A percentile compares a stretch with the other conserved stretches of the same genome.
Evolutionary conservation across 2,113 vertebrate species (phyloP).

Genomic region (Neodon shergylaensis): DNA sequence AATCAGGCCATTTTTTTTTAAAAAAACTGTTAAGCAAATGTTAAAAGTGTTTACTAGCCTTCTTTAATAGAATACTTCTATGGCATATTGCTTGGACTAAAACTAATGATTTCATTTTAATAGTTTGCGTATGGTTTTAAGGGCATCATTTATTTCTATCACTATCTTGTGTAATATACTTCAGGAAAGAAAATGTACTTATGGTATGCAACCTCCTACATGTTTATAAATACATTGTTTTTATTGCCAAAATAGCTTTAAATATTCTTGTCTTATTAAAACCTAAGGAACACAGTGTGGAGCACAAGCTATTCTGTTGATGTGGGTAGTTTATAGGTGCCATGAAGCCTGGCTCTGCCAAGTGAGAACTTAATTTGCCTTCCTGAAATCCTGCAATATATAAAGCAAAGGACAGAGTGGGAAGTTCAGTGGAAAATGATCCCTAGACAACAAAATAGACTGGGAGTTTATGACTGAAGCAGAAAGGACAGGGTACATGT

Average conservation of each 20-base stretch:
- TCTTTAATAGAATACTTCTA: background rate
- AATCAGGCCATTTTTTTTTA: background rate
- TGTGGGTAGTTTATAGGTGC: background rate
- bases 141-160: background rate
- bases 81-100: background rate
- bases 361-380: background rate
- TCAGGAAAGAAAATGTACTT: background rate
- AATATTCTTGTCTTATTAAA: background rate
- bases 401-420: background rate
- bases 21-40: background rate
- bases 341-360: background rate
- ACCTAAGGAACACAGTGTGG: fast-evolving
- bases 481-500: background rate
- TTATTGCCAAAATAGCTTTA: background rate
- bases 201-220: background rate
- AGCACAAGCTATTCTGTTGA: background rate
- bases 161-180: background rate
- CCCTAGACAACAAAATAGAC: background rate
- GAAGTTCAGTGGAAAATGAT: background rate
- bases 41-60: background rate
- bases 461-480: background rate
- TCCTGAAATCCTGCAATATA: background rate
- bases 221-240: background rate
- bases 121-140: background rate
- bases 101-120: background rate